Conservation (phyloP, 2,888 invertebrate species). For the Drosophila borealis region DNA sequence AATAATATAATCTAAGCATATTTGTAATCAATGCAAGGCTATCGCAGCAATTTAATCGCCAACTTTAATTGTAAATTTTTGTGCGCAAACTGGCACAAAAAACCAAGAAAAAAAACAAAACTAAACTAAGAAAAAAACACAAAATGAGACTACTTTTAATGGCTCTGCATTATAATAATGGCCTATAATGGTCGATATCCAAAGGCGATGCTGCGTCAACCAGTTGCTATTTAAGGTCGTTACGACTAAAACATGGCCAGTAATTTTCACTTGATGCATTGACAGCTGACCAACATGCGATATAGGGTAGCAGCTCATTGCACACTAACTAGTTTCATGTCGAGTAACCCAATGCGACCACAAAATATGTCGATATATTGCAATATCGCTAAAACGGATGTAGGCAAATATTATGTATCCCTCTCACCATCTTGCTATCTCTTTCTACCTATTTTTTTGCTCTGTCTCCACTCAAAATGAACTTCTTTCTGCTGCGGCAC, state of each 20-base stretch:
- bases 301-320: conserved; percentile 46
- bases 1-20: conserved; percentile 74
- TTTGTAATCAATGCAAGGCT: conserved; percentile 76
- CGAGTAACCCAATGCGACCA: conserved; percentile 51
- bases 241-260: conserved; percentile 58
- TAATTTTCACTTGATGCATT: conserved; percentile 75
- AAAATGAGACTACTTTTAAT: conserved; percentile 56
- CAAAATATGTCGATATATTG: conserved; percentile 55
- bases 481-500: conserved; percentile 36
- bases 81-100: conserved; percentile 35
- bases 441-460: not conserved
- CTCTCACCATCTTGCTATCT: not conserved
- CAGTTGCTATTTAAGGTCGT: conserved; percentile 73
- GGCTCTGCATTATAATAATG: conserved; percentile 74
- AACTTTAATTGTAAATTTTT: conserved; percentile 79
- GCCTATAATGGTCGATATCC: conserved; percentile 56
- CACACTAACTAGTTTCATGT: conserved; percentile 41
- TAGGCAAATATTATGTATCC: conserved; percentile 44
- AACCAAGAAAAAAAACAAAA: not conserved
- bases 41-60: conserved; percentile 73
- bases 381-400: conserved; percentile 61
- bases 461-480: conserved; percentile 21
- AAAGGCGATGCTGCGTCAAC: conserved; percentile 68
- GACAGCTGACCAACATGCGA: conserved; percentile 67
- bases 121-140: conserved; percentile 8